Percentiles rank a stretch among this genome's conserved stretches.
Evolutionary conservation across 2,797 vertebrate genomes (phyloP).

Genomic region (Gambelia wislizenii): DNA sequence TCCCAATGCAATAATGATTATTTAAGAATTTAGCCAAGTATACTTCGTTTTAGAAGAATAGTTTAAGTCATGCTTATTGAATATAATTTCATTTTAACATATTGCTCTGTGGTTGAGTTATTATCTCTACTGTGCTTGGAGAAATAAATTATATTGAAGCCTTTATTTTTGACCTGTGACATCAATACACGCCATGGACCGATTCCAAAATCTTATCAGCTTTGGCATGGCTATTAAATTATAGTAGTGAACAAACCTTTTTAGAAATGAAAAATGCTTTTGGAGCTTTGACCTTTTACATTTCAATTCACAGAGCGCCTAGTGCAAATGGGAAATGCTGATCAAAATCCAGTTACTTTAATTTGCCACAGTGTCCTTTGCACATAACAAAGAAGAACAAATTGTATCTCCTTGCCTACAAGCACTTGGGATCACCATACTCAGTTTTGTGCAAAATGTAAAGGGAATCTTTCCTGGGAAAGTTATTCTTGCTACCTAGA

Average conservation of each 20-base stretch:
- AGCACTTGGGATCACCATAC: constrained; percentile 45
- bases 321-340: constrained; percentile 75
- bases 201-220: constrained; percentile 78
- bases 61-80: constrained; percentile 78
- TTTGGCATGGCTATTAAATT: constrained; percentile 79
- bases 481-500: background rate
- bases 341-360: constrained; percentile 77
- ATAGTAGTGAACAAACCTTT: constrained; percentile 75
- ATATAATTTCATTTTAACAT: constrained; percentile 80
- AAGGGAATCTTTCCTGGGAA: background rate
- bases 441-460: constrained; percentile 24
- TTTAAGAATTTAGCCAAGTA: constrained; percentile 63
- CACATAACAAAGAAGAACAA: constrained; percentile 62
- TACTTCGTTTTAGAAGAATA: constrained; percentile 73
- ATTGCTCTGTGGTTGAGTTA: constrained; percentile 77
- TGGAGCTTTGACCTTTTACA: constrained; percentile 78
- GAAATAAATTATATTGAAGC: constrained; percentile 78
- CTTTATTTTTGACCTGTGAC: constrained; percentile 79
- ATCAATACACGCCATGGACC: constrained; percentile 77
- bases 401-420: constrained; percentile 53
- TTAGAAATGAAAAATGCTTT: constrained; percentile 79
- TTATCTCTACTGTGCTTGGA: constrained; percentile 75
- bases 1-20: constrained; percentile 50
- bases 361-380: constrained; percentile 70
- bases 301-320: constrained; percentile 76